These are phyloP conservation scores for Ceratoteleas bidentatus DNA, from an alignment of 1,140 invertebrate genomes.

Conservation along the genomic window DNA sequence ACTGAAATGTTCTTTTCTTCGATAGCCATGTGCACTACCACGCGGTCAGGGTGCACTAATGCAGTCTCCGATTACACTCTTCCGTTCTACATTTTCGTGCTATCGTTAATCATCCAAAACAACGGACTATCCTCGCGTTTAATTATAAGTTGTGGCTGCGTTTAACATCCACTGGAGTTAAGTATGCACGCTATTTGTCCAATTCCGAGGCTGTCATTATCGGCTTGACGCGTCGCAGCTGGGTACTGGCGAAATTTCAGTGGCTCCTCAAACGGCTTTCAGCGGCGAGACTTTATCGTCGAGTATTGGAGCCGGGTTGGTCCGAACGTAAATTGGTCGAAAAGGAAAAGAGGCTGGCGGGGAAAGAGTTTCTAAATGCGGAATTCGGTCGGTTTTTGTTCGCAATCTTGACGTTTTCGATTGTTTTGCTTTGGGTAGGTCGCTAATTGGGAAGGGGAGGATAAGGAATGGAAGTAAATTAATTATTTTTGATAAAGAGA, in stretches of 20 bases:
- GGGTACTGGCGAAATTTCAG: constrained; percentile 56
- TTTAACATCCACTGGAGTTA: constrained; percentile 39
- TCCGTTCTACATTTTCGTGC: constrained; percentile 63
- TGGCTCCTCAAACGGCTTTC: constrained; percentile 40
- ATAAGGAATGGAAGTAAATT: no score
- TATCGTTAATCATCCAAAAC: constrained; percentile 61
- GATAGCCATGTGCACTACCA: constrained; percentile 55
- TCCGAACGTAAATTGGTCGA: no score
- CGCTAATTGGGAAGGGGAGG: no score
- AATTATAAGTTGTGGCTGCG: constrained; percentile 57
- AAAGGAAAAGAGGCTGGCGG: no score
- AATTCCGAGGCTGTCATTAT: constrained; percentile 37
- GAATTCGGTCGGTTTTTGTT: no score
- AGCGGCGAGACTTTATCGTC: constrained; percentile 26
- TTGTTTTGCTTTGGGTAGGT: no score
- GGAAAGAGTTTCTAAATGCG: no score
- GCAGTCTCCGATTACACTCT: constrained; percentile 66
- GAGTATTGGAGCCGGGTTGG: background rate
- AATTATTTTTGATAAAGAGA: no score
- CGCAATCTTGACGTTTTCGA: no score
- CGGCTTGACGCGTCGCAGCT: constrained; percentile 44
- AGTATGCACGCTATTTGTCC: constrained; percentile 38
- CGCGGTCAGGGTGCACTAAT: constrained; percentile 61
- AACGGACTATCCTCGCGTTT: constrained; percentile 46
- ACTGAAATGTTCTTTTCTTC: constrained; percentile 63